Base-by-base conservation (phyloP, 92 coral and sea anemone genomes). In the Epizoanthus illoricatus region DNA sequence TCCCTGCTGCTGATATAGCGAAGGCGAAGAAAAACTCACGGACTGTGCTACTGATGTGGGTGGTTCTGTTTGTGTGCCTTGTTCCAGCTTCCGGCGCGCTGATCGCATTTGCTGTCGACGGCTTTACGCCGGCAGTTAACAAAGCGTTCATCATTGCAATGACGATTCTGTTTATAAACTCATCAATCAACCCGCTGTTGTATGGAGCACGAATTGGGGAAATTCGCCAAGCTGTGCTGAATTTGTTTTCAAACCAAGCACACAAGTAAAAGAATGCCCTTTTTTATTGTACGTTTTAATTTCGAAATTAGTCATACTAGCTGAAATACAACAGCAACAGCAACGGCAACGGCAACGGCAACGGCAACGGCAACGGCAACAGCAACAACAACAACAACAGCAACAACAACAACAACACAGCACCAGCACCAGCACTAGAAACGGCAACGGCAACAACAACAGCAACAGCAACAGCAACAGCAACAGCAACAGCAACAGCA, bases 51-150 rank as follows among this genome's bases (percentile, higher is more conserved):
- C 18, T 71, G 10, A 71, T 42, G 75, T 71, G 75, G 75, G 58
- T 11, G 24, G 59, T 17, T 5, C 58, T 71, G 19, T 71, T 71
- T 43, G 58, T 71, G 57, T 71, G 9, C 24, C 9, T 5, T 45
- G 60, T 60, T 17, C 75, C 75, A 18, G 19, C 24, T 71, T 9
- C 13, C 1, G 75, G 75, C 39, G 58, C 60, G 5, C 19, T 71
- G 18, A 45, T 43, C 24, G 75, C 75, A n/a, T 71, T 71, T 71
- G 60, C 75, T 23, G 59, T 71, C 57, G 5, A 41, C 52, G 75
- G 75, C 33, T 71, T 71, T 42, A 71, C 75, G 24, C 60, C 75
- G 10, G 7, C 60, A 18, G 52, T 71, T 17, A 71, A 71, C 57
- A 71, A 71, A 16, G 75, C 75, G 12, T 5, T 71, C 28, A 71